Base-by-base conservation (phyloP, 2,113 vertebrate species). In the Thunnus maccoyii region DNA sequence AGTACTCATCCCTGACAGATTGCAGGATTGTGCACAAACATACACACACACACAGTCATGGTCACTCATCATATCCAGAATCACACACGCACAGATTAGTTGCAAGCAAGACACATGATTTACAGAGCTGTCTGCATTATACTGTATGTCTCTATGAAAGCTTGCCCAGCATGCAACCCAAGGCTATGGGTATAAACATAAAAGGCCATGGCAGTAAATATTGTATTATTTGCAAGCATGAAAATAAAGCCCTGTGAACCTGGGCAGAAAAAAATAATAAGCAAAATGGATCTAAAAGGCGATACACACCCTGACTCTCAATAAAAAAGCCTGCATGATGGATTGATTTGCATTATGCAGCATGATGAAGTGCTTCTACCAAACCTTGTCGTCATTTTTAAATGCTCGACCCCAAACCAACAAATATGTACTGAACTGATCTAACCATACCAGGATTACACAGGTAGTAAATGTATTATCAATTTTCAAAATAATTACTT, bases 1-100 rank as follows among this genome's bases (percentile, higher is more conserved):
- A 89, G 81, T 79, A 60, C 72, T 83, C 80, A 84, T 73, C 76
- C 78, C 80, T 74, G 78, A 77, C 84, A 89, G 82, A 88, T 85
- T 86, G 83, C 67, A 65, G 54, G 62, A 20, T 22, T 20, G 5
- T 46, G 52, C 57, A 27, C 66, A 44, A 2, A 55, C 27, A 55
- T 58, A n/a, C 71, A 60, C 41, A 20, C 68, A 68, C 22, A 51
- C 50, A 67, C 11, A 56, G 12, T 52, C 47, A 50, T 30, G 15
- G 61, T 57, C 57, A 50, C 65, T 47, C 13, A 17, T 71, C 67
- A 77, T 16, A 58, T 46, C 14, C 61, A 61, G 32, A 69, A 60
- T 65, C 44, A 48, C 63, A 44, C 62, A 48, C 7, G 22, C 9
- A 52, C 18, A 89, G 7, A 78, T 55, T 64, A 67, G 73, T 72